Conservation (phyloP, 2,888 invertebrate species). For the Hyposoter dolosus region DNA sequence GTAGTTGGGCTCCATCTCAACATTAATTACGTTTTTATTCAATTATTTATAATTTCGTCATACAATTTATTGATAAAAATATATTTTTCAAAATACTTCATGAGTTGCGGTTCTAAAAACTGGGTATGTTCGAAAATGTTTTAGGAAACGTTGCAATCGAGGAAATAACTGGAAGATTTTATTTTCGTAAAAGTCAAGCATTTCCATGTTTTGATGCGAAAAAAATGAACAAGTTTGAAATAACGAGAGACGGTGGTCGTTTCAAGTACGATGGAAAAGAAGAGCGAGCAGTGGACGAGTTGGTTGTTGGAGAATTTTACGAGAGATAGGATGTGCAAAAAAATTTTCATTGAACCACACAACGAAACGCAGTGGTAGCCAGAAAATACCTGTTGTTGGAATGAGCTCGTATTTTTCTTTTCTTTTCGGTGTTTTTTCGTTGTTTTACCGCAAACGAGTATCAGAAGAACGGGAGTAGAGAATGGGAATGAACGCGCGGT, state of each 20-base stretch:
- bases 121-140: neutral
- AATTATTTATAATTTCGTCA: no score
- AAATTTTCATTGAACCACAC: slow-evolving; percentile 53
- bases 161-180: neutral
- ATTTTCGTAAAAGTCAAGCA: neutral
- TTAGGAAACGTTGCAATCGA: neutral
- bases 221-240: slow-evolving; percentile 19
- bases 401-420: slow-evolving; percentile 15
- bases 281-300: slow-evolving; percentile 16
- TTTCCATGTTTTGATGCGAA: neutral
- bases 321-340: slow-evolving; percentile 47
- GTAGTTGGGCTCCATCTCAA: neutral
- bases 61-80: no score
- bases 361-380: slow-evolving; percentile 13
- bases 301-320: slow-evolving; percentile 34
- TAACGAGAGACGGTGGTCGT: slow-evolving; percentile 33
- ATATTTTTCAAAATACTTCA: neutral
- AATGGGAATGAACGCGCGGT: slow-evolving; percentile 15
- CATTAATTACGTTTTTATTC: neutral
- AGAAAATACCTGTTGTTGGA: slow-evolving; percentile 44
- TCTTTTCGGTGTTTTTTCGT: neutral
- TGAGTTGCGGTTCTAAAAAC: neutral
- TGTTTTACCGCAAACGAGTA: slow-evolving; percentile 35
- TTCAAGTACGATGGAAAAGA: neutral
- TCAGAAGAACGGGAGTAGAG: slow-evolving; percentile 37